Evolutionary conservation across 2,797 vertebrate species (phyloP).

Genomic region (Erpetoichthys calabaricus): DNA sequence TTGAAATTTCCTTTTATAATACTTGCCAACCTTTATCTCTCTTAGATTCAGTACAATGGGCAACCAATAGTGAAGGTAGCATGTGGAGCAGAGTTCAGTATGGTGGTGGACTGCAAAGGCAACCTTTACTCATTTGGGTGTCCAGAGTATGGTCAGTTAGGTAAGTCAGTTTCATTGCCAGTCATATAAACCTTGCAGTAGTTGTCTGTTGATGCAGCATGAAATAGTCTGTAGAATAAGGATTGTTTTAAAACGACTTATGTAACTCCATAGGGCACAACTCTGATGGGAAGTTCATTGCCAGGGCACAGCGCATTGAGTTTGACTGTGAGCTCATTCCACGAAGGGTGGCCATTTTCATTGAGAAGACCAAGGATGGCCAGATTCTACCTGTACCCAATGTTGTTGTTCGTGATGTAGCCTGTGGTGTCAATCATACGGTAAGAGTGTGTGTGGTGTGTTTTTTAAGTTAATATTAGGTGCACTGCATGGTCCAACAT

Average conservation of each 20-base stretch:
- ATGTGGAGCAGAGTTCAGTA: constrained; percentile 90
- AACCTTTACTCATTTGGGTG: constrained; percentile 93
- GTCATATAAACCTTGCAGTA: too few relatives aligned
- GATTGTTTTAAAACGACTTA: not conserved
- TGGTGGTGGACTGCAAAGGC: constrained; percentile 95
- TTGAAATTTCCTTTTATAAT: not conserved
- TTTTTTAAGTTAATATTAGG: too few relatives aligned
- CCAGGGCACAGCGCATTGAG: constrained; percentile 85
- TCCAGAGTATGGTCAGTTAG: constrained; percentile 88
- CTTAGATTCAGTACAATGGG: constrained; percentile 84
- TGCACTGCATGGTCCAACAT: too few relatives aligned
- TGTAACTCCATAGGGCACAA: constrained; percentile 66
- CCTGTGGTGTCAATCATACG: constrained; percentile 82
- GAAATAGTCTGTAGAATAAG: too few relatives aligned
- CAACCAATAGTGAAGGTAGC: constrained; percentile 87
- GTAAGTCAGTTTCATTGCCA: constrained; percentile 36
- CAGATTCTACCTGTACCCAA: constrained; percentile 84
- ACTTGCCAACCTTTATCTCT: constrained; percentile 4
- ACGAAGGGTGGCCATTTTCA: constrained; percentile 82
- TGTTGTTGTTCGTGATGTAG: constrained; percentile 81
- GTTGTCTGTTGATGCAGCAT: too few relatives aligned
- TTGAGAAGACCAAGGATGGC: constrained; percentile 92
- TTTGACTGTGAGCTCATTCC: constrained; percentile 89
- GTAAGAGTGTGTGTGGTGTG: constrained; percentile 37
- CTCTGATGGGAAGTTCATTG: constrained; percentile 90